A percentile compares a stretch with the other conserved stretches of the same genome.
Evolutionary conservation across 2,888 invertebrate species (phyloP).

Genomic region (Apamea monoglypha): DNA sequence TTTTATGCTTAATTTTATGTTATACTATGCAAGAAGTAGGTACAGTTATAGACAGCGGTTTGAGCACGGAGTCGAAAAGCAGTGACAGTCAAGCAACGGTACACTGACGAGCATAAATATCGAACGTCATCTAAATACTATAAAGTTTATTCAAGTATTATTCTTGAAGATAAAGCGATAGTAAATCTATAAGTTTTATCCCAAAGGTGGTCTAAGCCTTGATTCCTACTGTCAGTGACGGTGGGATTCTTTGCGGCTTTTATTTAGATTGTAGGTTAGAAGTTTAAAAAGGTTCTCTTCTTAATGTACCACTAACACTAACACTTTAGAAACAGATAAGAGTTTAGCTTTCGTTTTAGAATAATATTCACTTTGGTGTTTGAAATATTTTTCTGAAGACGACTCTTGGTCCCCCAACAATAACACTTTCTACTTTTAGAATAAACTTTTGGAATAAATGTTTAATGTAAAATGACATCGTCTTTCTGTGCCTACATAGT

Average conservation of each 20-base stretch:
- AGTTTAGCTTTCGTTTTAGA: slow-evolving; percentile 20
- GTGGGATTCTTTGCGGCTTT: slow-evolving; percentile 10
- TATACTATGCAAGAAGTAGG: slow-evolving; percentile 31
- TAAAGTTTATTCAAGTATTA: slow-evolving; percentile 27
- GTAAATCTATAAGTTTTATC: slow-evolving; percentile 40
- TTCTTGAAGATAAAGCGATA: slow-evolving; percentile 24
- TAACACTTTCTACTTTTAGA: slow-evolving; percentile 7
- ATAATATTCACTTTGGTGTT: slow-evolving; percentile 21
- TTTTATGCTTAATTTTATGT: slow-evolving; percentile 41
- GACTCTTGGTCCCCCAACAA: neutral
- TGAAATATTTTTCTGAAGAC: slow-evolving; percentile 4
- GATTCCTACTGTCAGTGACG: slow-evolving; percentile 39
- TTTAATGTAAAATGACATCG: neutral
- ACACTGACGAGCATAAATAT: slow-evolving; percentile 61
- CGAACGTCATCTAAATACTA: slow-evolving; percentile 38
- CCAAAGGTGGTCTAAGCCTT: slow-evolving; percentile 20
- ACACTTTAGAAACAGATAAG: slow-evolving; percentile 21
- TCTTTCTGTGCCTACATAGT: neutral
- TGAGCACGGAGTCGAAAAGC: slow-evolving; percentile 67
- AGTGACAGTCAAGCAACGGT: slow-evolving; percentile 64
- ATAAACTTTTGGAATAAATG: neutral
- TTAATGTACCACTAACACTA: slow-evolving; percentile 31
- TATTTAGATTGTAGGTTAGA: slow-evolving; percentile 34
- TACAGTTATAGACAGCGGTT: slow-evolving; percentile 50
- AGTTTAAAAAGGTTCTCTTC: slow-evolving; percentile 24